Evolutionary conservation across 2,888 invertebrate species (phyloP).

Genomic region (Caenorhabditis doughertyi): DNA sequence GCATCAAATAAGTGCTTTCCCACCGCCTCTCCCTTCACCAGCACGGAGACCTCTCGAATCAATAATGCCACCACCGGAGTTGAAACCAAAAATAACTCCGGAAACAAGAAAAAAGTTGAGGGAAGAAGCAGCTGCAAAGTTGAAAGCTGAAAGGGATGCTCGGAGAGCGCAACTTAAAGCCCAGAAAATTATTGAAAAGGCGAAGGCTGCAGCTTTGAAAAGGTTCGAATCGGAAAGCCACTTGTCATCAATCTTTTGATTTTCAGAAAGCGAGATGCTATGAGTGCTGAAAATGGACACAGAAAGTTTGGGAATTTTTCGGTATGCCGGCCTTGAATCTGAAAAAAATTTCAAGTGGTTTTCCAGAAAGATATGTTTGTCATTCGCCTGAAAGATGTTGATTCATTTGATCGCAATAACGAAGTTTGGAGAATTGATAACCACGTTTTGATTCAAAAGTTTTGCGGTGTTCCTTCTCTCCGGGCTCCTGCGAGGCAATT

Average conservation of each 20-base stretch:
- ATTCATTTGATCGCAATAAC: constrained; percentile 53
- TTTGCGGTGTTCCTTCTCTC: constrained; percentile 56
- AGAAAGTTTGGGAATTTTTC: constrained; percentile 39
- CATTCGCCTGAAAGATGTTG: constrained; percentile 61
- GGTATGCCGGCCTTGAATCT: constrained; percentile 3
- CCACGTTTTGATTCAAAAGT: constrained; percentile 64
- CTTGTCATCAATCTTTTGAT: background rate
- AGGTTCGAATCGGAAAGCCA: background rate
- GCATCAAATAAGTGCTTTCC: background rate
- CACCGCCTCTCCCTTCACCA: background rate
- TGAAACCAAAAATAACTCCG: background rate
- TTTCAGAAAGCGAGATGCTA: constrained; percentile 22
- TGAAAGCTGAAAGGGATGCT: constrained; percentile 29
- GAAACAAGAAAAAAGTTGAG: constrained; percentile 7
- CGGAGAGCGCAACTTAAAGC: constrained; percentile 9
- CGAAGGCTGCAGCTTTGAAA: background rate
- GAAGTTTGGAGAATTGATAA: constrained; percentile 67
- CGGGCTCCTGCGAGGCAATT: constrained; percentile 56
- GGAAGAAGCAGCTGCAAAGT: constrained; percentile 16
- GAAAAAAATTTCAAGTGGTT: background rate
- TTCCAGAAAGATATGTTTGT: constrained; percentile 64
- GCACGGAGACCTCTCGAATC: background rate
- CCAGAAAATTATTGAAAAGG: constrained; percentile 2
- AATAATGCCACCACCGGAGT: constrained; percentile 6
- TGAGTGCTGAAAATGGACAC: background rate